A percentile compares a stretch with the other conserved stretches of the same genome.
These are phyloP conservation scores for Entomobrya proxima DNA, from an alignment of 2,888 invertebrate species.

Conservation along the genomic window DNA sequence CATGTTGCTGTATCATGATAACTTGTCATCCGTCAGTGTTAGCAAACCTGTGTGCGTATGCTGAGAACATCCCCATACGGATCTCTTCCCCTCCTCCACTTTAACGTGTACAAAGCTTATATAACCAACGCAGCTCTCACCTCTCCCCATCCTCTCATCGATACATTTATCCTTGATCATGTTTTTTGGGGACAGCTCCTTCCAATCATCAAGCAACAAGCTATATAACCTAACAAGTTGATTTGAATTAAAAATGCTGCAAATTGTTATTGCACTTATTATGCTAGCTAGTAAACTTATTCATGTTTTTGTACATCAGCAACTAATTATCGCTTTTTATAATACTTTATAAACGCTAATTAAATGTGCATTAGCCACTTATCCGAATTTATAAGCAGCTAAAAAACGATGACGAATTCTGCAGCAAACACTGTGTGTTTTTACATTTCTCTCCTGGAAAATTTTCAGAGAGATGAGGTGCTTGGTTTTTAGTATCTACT, in stretches of 20 bases:
- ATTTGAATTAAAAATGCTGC: not conserved
- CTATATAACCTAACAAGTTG: conserved; percentile 14
- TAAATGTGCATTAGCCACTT: too few relatives aligned
- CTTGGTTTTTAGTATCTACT: not conserved
- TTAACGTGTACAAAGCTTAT: too few relatives aligned
- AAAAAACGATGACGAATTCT: too few relatives aligned
- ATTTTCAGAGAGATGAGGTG: not conserved
- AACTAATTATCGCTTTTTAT: not conserved
- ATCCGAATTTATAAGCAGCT: too few relatives aligned
- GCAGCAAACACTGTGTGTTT: not conserved
- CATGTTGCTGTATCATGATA: not conserved
- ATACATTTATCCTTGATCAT: conserved; percentile 17
- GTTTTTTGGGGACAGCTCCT: conserved; percentile 45
- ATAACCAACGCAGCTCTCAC: not conserved
- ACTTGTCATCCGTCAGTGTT: too few relatives aligned
- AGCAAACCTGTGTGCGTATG: too few relatives aligned
- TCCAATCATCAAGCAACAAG: conserved; percentile 56
- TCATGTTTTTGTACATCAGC: not conserved
- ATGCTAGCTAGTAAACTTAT: conserved; percentile 24
- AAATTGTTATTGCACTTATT: not conserved
- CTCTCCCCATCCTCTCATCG: not conserved
- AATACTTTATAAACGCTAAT: not conserved
- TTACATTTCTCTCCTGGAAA: conserved; percentile 16
- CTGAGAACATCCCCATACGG: not conserved
- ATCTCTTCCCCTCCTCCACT: not conserved